These are phyloP conservation scores for Heliopora coerulea DNA, from an alignment of 92 coral and sea anemone species.

Conservation along the genomic window DNA sequence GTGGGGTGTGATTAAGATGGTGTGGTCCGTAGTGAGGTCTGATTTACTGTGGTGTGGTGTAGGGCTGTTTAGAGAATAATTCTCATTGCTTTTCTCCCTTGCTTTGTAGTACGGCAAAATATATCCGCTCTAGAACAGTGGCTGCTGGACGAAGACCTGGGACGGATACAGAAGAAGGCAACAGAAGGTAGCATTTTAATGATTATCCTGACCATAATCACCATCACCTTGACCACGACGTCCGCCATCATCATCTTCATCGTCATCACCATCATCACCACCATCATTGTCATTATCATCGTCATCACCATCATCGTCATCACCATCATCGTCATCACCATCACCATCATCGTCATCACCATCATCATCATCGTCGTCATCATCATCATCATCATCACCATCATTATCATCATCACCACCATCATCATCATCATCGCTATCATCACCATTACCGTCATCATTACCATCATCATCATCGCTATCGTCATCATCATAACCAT, in stretches of 20 bases:
- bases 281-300: background rate
- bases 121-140: constrained; percentile 32
- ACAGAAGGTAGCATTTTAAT: background rate
- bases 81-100: background rate
- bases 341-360: background rate
- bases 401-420: background rate
- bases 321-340: background rate
- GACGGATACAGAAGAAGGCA: background rate
- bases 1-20: constrained; percentile 28
- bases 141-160: constrained; percentile 7
- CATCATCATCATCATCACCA: background rate
- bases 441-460: background rate
- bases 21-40: constrained; percentile 16
- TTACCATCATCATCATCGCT: no score
- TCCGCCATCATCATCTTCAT: background rate
- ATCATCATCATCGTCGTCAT: background rate
- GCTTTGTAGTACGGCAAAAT: constrained; percentile 21
- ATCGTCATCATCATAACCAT: no score
- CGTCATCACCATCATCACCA: background rate
- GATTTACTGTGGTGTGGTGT: constrained; percentile 11
- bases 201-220: background rate
- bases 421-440: background rate
- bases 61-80: background rate
- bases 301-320: background rate
- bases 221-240: background rate